A percentile compares a stretch with the other conserved stretches of the same genome.
Conservation (phyloP, 2,888 invertebrate genomes). For the Proisotoma minuta region DNA sequence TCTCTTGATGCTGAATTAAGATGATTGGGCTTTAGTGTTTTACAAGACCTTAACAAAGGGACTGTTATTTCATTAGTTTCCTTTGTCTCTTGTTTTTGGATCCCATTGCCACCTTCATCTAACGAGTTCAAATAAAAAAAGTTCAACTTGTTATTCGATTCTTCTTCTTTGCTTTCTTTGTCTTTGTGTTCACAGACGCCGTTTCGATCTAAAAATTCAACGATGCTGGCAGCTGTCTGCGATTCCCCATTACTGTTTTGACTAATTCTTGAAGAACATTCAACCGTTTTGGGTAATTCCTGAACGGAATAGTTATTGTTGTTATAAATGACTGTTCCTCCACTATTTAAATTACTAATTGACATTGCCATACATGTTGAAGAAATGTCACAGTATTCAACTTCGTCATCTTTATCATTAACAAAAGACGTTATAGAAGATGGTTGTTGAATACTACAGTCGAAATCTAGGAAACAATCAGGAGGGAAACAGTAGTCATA, state of each 20-base stretch:
- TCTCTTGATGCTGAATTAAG: background rate
- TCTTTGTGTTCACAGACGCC: background rate
- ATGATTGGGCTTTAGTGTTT: too few relatives aligned
- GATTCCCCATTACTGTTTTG: background rate
- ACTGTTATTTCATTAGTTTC: background rate
- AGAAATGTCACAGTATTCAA: slow-evolving; percentile 33
- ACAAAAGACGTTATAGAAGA: slow-evolving; percentile 17
- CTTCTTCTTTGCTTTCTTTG: background rate
- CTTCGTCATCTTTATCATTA: slow-evolving; percentile 33
- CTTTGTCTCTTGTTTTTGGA: background rate
- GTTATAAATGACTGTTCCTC: background rate
- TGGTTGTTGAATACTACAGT: slow-evolving; percentile 18
- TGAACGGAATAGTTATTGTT: background rate
- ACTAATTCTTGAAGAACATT: background rate
- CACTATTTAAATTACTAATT: background rate
- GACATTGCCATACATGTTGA: slow-evolving; percentile 27
- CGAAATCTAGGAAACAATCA: slow-evolving; percentile 16
- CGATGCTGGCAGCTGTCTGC: background rate
- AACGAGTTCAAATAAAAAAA: background rate
- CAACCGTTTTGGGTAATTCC: background rate
- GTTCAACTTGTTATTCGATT: background rate
- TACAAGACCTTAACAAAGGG: background rate
- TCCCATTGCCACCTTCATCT: background rate
- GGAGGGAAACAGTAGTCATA: slow-evolving; percentile 38
- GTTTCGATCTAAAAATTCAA: background rate